Conservation (phyloP, 2,888 invertebrate genomes). For the Zele albiditarsus region DNA sequence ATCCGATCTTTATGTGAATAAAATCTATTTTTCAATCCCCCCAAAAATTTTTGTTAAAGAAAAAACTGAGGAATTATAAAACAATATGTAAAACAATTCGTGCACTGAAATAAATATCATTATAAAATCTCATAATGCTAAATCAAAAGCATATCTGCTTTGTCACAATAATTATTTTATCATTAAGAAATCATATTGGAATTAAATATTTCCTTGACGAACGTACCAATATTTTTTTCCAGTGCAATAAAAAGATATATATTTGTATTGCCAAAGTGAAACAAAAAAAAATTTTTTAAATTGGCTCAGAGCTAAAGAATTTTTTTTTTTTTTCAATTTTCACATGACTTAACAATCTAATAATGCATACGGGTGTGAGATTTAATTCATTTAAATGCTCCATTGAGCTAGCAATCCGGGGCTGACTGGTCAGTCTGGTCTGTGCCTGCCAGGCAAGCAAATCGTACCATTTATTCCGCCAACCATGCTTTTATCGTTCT, state of each 20-base stretch:
- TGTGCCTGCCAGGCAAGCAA: conserved; percentile 35
- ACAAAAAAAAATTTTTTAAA: background rate
- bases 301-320: conserved; percentile 17
- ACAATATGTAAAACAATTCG: background rate
- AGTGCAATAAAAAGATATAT: too few relatives aligned
- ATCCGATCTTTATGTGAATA: background rate
- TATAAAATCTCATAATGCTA: too few relatives aligned
- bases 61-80: background rate
- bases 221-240: too few relatives aligned
- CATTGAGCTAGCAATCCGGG: conserved; percentile 62
- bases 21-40: background rate
- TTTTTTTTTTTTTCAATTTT: conserved; percentile 24
- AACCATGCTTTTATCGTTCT: conserved; percentile 46
- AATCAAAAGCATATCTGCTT: too few relatives aligned
- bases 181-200: too few relatives aligned
- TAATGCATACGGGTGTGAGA: conserved; percentile 51
- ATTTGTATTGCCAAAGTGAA: too few relatives aligned
- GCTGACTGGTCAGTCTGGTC: conserved; percentile 51
- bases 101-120: background rate
- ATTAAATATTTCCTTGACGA: too few relatives aligned
- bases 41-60: background rate
- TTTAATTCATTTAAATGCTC: conserved; percentile 69
- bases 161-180: too few relatives aligned
- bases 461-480: conserved; percentile 62
- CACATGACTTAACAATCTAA: conserved; percentile 36